phyloP scores from a whole-genome alignment of 2,888 invertebrate genomes.

The Oxycera nigricornis region DNA sequence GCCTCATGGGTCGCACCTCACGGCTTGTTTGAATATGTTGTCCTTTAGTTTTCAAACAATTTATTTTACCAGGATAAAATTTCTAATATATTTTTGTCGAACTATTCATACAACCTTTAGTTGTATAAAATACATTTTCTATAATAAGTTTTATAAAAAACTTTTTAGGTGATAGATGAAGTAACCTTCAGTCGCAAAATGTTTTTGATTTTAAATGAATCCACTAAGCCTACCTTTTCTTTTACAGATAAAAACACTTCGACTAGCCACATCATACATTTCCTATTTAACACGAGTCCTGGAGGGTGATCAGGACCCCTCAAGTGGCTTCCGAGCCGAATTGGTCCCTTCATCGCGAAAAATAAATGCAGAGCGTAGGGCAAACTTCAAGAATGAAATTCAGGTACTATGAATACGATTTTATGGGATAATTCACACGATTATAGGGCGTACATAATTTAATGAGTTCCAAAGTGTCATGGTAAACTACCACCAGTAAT shows the following conservation, averaged over 20 bases:
- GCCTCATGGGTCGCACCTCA: too few relatives aligned
- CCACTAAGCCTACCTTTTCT: slow-evolving; percentile 40
- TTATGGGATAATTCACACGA: neutral
- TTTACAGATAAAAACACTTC: slow-evolving; percentile 88
- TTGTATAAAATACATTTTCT: too few relatives aligned
- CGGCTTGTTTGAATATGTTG: too few relatives aligned
- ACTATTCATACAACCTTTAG: too few relatives aligned
- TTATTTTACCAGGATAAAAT: too few relatives aligned
- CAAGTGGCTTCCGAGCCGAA: slow-evolving; percentile 87
- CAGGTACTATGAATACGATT: slow-evolving; percentile 50
- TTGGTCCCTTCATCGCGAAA: slow-evolving; percentile 66
- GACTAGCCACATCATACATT: slow-evolving; percentile 91
- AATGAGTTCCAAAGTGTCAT: too few relatives aligned
- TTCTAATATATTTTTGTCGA: too few relatives aligned
- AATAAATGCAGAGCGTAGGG: slow-evolving; percentile 56
- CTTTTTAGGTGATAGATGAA: too few relatives aligned
- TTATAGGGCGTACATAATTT: neutral
- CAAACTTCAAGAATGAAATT: slow-evolving; percentile 55
- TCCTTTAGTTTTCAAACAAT: too few relatives aligned
- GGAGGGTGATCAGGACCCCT: slow-evolving; percentile 83
- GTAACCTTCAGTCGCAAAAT: too few relatives aligned
- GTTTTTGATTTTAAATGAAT: too few relatives aligned
- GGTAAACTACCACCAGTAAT: neutral
- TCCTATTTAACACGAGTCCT: slow-evolving; percentile 90
- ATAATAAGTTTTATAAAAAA: too few relatives aligned